phyloP scores from a whole-genome alignment of 2,888 invertebrate species.

The Adineta ricciae region DNA sequence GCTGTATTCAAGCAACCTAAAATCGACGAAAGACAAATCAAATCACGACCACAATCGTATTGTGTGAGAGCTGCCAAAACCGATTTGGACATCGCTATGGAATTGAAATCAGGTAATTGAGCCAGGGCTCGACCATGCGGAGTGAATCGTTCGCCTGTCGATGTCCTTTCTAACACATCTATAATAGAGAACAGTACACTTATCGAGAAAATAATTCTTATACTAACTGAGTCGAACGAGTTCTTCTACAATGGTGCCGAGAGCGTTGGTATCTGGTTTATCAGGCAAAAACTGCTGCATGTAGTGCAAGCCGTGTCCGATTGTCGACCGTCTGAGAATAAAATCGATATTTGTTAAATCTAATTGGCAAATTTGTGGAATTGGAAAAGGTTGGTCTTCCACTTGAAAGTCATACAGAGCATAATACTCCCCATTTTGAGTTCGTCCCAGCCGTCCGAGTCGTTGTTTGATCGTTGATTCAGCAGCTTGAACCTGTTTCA shows the following conservation, averaged over 20 bases:
- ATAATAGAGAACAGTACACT: too few relatives aligned
- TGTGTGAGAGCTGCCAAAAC: too few relatives aligned
- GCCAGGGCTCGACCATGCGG: neutral
- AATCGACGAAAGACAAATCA: too few relatives aligned
- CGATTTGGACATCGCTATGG: too few relatives aligned
- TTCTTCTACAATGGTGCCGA: neutral
- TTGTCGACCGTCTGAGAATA: neutral
- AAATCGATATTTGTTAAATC: neutral
- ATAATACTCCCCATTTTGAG: neutral
- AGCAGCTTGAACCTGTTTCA: neutral
- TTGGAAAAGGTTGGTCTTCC: neutral
- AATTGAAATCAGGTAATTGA: too few relatives aligned
- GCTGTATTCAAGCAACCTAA: too few relatives aligned
- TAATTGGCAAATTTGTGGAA: neutral
- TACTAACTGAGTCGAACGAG: neutral
- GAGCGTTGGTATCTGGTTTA: neutral
- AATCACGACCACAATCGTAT: too few relatives aligned
- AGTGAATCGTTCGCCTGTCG: neutral
- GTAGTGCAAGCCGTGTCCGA: neutral
- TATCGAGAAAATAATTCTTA: too few relatives aligned
- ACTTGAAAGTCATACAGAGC: neutral
- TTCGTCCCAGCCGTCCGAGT: neutral
- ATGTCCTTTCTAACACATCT: neutral
- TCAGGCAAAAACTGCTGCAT: neutral
- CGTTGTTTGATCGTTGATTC: neutral